Evolutionary conservation across 64 coral and sea anemone genomes (phyloP).

Genomic region (Platygyra sinensis): DNA sequence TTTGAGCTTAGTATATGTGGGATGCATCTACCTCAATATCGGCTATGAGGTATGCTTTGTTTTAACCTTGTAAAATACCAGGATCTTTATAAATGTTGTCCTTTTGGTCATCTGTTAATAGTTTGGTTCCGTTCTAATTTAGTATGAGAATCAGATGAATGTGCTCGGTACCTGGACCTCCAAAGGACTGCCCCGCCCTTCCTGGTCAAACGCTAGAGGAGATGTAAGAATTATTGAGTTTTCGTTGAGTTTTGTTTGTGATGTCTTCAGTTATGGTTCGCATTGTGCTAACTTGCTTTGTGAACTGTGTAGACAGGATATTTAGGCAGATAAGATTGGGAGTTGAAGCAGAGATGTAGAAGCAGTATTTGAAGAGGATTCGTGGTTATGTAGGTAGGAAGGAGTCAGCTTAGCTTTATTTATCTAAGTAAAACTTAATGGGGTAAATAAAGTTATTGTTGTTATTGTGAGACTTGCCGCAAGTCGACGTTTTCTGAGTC

Average conservation of each 20-base stretch:
- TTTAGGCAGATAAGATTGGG: neutral
- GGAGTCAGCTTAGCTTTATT: neutral
- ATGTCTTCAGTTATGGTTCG: neutral
- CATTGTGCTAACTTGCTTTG: neutral
- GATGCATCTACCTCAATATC: no score
- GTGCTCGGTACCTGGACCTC: conserved; percentile 95
- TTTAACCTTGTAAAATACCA: no score
- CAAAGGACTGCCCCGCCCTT: conserved; percentile 85
- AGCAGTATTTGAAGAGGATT: neutral
- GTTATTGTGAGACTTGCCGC: no score
- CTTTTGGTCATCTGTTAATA: neutral
- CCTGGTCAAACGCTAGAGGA: conserved; percentile 89
- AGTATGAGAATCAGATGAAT: conserved; percentile 99
- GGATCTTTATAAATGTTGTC: neutral
- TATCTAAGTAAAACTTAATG: no score
- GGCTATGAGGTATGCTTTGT: no score
- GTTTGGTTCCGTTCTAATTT: neutral
- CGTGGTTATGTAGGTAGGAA: conserved; percentile 21
- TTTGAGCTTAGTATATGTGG: no score
- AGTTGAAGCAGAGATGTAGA: neutral
- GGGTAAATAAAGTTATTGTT: no score
- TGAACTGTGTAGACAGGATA: neutral
- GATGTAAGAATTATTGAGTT: conserved; percentile 74
- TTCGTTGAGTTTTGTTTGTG: neutral
- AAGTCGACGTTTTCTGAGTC: no score